Conservation (phyloP, 2,113 vertebrate genomes). For the Colaptes auratus region DNA sequence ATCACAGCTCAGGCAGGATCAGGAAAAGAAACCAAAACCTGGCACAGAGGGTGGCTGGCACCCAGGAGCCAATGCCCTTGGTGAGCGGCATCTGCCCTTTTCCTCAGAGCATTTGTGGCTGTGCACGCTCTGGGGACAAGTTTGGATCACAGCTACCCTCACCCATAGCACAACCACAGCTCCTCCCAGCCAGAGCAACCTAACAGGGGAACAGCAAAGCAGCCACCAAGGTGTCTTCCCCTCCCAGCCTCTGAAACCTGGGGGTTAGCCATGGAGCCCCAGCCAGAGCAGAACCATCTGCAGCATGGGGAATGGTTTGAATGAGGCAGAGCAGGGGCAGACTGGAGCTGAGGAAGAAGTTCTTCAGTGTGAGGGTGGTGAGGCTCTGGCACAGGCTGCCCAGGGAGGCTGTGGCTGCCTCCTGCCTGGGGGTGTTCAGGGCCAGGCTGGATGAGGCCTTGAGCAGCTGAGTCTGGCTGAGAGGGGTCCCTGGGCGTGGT, state of each 20-base stretch:
- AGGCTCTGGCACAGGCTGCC: too few relatives aligned
- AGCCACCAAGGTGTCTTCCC: neutral
- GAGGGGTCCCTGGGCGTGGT: too few relatives aligned
- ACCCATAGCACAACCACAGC: neutral
- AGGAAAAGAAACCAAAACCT: neutral
- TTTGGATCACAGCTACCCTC: neutral
- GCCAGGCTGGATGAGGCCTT: too few relatives aligned
- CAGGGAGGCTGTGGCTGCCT: too few relatives aligned
- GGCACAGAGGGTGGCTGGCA: neutral
- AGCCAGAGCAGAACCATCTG: fast-evolving
- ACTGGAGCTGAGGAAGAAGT: too few relatives aligned
- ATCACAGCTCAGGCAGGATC: neutral
- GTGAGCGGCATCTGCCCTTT: neutral
- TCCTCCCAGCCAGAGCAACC: neutral
- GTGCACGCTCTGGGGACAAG: neutral
- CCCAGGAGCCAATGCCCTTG: neutral
- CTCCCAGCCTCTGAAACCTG: neutral
- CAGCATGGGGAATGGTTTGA: too few relatives aligned
- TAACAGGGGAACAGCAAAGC: neutral
- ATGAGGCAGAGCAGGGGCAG: too few relatives aligned
- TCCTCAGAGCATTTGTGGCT: neutral
- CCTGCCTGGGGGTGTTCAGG: too few relatives aligned
- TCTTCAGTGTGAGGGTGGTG: too few relatives aligned
- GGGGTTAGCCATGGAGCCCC: neutral
- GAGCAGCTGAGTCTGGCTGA: too few relatives aligned